Evolutionary conservation across 2,797 vertebrate species (phyloP).

Genomic region (Aeoliscus strigatus): DNA sequence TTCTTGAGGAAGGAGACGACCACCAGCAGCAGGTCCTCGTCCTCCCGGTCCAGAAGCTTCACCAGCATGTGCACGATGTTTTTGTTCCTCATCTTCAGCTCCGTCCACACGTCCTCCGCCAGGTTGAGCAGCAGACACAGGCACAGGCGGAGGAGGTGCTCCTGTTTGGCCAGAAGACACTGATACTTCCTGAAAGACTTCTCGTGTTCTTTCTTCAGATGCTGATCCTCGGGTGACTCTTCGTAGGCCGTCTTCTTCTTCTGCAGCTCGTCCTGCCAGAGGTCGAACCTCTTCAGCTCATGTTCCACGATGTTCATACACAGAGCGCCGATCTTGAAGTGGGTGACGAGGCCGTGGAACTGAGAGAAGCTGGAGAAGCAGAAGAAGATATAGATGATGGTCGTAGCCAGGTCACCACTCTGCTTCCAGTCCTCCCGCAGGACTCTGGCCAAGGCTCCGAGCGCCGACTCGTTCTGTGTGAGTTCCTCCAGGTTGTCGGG

Average conservation of each 20-base stretch:
- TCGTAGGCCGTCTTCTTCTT: slow-evolving; percentile 93
- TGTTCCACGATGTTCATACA: slow-evolving; percentile 95
- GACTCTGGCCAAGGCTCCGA: slow-evolving; percentile 87
- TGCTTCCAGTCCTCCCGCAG: slow-evolving; percentile 93
- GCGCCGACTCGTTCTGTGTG: slow-evolving; percentile 78
- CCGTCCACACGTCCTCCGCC: slow-evolving; percentile 88
- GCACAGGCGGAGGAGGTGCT: slow-evolving; percentile 83
- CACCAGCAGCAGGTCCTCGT: slow-evolving; percentile 86
- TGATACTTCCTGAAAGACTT: slow-evolving; percentile 91
- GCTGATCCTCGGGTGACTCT: slow-evolving; percentile 84
- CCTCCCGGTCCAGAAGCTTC: slow-evolving; percentile 86
- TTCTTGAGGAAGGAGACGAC: slow-evolving; percentile 93
- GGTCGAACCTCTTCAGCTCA: slow-evolving; percentile 89
- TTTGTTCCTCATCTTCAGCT: slow-evolving; percentile 96
- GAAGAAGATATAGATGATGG: slow-evolving; percentile 91
- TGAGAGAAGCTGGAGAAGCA: slow-evolving; percentile 96
- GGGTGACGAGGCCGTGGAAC: slow-evolving; percentile 89
- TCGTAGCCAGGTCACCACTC: slow-evolving; percentile 90
- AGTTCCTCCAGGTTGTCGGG: slow-evolving; percentile 92
- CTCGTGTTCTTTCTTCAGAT: slow-evolving; percentile 87
- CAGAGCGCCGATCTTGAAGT: slow-evolving; percentile 91
- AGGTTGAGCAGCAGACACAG: slow-evolving; percentile 90
- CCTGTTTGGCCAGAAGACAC: slow-evolving; percentile 88
- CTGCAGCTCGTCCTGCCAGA: slow-evolving; percentile 92
- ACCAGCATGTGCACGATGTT: slow-evolving; percentile 92